A percentile compares a stretch with the other conserved stretches of the same genome.
phyloP scores from a whole-genome alignment of 2,113 vertebrate species.

The Nannobrachium achirus region DNA sequence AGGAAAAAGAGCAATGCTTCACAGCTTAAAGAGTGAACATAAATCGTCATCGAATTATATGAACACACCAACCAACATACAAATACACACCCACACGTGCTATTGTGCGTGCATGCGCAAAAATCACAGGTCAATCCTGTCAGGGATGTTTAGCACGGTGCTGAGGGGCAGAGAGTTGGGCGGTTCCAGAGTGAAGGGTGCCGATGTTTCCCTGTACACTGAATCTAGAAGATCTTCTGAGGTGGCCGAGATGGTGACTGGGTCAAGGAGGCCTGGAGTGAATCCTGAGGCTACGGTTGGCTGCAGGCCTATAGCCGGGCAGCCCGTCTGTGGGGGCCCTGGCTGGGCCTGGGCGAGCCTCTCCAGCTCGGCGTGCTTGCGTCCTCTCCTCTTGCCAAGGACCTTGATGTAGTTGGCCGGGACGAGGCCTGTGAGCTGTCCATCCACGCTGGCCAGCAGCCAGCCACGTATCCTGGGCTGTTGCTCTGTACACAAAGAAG shows the following conservation, averaged over 20 bases:
- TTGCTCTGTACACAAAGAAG: constrained; percentile 80
- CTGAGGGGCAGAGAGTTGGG: constrained; percentile 44
- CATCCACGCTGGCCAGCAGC: constrained; percentile 92
- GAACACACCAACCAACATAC: constrained; percentile 19
- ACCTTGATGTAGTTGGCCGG: constrained; percentile 96
- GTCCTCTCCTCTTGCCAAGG: constrained; percentile 92
- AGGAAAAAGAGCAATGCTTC: constrained; percentile 14
- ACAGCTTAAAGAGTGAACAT: constrained; percentile 8
- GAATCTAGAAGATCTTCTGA: constrained; percentile 88
- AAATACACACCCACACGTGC: constrained; percentile 20
- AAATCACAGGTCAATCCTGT: constrained; percentile 85
- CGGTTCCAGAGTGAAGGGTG: constrained; percentile 10
- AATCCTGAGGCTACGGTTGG: constrained; percentile 6
- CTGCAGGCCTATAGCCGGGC: constrained; percentile 10
- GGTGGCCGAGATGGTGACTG: constrained; percentile 61
- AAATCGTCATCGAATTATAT: background rate
- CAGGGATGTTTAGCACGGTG: constrained; percentile 66
- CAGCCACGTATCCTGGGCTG: constrained; percentile 95
- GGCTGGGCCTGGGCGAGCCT: constrained; percentile 74
- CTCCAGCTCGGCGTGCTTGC: constrained; percentile 79
- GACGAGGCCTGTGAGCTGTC: constrained; percentile 89
- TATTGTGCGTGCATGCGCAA: background rate
- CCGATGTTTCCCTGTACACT: constrained; percentile 80
- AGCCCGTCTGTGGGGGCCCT: constrained; percentile 21
- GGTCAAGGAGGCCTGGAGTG: background rate